Evolutionary conservation across 1,140 invertebrate genomes (phyloP).

Genomic region (Helicoverpa armigera): DNA sequence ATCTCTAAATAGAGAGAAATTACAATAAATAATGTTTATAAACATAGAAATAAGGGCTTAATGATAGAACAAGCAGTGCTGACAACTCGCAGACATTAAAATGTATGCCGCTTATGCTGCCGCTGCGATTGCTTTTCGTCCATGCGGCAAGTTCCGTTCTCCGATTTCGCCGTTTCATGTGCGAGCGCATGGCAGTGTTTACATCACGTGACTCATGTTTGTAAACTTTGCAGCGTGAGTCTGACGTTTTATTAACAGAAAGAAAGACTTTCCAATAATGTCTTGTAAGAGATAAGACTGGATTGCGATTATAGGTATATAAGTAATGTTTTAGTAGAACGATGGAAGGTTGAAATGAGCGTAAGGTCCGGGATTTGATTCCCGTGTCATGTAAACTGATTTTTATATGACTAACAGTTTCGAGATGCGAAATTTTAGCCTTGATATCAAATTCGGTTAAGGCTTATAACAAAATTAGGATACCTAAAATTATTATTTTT

Average conservation of each 20-base stretch:
- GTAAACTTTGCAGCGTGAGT: conserved; percentile 23
- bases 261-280: not conserved
- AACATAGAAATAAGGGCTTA: not conserved
- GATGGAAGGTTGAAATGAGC: too few species aligned
- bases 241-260: not conserved
- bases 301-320: not conserved
- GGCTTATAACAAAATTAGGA: too few species aligned
- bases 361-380: too few species aligned
- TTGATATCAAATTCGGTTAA: too few species aligned
- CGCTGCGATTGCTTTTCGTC: not conserved
- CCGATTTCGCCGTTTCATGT: not conserved
- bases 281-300: not conserved
- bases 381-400: too few species aligned
- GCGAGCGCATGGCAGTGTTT: conserved; percentile 47
- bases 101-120: not conserved
- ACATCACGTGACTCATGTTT: conserved; percentile 49
- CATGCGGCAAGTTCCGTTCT: not conserved
- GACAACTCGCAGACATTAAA: not conserved
- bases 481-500: too few species aligned
- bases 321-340: too few species aligned
- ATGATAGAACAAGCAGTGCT: not conserved
- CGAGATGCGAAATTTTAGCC: too few species aligned
- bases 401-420: too few species aligned
- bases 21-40: not conserved
- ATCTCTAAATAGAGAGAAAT: too few species aligned